phyloP scores from a whole-genome alignment of 2,797 vertebrate genomes.

The Chromobotia macracanthus region DNA sequence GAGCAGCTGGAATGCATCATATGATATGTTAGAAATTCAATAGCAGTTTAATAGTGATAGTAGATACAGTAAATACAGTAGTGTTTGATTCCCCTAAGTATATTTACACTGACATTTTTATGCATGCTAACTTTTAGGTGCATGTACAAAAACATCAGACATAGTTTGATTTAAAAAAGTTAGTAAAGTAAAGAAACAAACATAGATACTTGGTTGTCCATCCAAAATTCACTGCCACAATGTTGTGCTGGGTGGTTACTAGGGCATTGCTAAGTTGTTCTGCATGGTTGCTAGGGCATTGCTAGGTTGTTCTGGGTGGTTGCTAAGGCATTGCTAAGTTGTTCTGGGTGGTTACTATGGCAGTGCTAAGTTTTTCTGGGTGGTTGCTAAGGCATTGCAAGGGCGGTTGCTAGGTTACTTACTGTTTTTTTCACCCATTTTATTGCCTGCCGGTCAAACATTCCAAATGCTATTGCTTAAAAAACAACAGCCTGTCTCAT shows the following conservation, averaged over 20 bases:
- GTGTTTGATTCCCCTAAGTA: not conserved
- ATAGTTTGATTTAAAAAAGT: no score
- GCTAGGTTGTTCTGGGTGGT: not conserved
- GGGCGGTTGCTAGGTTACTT: no score
- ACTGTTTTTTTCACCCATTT: no score
- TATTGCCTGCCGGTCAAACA: no score
- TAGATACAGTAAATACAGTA: no score
- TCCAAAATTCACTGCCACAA: not conserved
- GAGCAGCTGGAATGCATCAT: conserved; percentile 84
- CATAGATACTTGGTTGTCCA: not conserved
- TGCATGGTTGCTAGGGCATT: not conserved
- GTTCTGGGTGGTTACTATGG: no score
- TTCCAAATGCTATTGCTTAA: no score
- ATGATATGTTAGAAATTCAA: not conserved
- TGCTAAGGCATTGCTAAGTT: not conserved
- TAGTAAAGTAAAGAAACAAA: not conserved
- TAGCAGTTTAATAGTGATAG: not conserved
- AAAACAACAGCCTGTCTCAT: no score
- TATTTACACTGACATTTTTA: not conserved
- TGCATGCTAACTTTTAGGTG: not conserved
- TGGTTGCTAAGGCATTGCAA: no score
- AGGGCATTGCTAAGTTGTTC: not conserved
- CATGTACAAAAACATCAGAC: no score
- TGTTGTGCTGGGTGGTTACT: no score
- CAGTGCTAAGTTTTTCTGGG: no score